Evolutionary conservation across 2,797 vertebrate species (phyloP).

Genomic region (Emys orbicularis): DNA sequence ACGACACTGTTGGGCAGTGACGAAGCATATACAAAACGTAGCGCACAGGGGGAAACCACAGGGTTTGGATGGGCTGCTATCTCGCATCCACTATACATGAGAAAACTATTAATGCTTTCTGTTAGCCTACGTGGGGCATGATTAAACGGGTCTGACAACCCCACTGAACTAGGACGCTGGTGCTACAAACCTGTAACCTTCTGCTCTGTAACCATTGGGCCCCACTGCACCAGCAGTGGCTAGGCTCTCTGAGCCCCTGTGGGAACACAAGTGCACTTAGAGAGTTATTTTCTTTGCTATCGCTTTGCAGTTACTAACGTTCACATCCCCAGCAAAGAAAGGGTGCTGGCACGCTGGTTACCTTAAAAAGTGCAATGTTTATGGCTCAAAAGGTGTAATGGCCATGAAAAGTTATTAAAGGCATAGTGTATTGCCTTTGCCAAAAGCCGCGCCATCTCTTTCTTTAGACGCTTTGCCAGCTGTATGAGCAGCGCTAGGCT

Average conservation of each 20-base stretch:
- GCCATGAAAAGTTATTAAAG: neutral
- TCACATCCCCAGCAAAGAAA: neutral
- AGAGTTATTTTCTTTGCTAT: neutral
- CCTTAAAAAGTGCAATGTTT: neutral
- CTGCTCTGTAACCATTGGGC: conserved; percentile 55
- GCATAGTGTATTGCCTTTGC: neutral
- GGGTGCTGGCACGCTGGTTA: neutral
- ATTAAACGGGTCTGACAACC: conserved; percentile 76
- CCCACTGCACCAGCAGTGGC: rapidly evolving
- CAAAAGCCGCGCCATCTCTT: neutral
- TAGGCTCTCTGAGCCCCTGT: neutral
- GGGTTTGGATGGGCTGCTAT: neutral
- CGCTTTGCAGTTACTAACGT: neutral
- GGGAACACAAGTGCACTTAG: neutral
- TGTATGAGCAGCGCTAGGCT: neutral
- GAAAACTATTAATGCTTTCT: neutral
- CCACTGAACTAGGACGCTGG: conserved; percentile 51
- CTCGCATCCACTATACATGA: neutral
- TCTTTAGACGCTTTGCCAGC: neutral
- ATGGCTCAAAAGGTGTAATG: neutral
- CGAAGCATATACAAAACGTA: neutral
- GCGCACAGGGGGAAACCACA: neutral
- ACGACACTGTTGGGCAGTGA: neutral
- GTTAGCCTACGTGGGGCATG: neutral
- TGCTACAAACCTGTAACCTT: conserved; percentile 34